A percentile compares a stretch with the other conserved stretches of the same genome.
phyloP scores from a whole-genome alignment of 2,888 invertebrate species.

The Tetrapedia diversipes region DNA sequence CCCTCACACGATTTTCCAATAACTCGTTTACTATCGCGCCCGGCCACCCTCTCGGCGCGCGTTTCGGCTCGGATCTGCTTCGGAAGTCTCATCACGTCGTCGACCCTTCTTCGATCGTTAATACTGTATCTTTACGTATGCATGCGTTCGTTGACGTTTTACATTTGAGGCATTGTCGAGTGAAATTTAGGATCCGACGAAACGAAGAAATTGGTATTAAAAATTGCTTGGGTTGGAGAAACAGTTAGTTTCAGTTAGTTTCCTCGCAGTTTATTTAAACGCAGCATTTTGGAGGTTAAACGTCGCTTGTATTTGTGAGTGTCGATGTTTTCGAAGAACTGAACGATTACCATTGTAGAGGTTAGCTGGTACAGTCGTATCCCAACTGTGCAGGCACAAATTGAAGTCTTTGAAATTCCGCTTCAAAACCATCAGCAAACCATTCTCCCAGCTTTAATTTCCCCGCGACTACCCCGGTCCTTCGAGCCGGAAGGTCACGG shows the following conservation, averaged over 20 bases:
- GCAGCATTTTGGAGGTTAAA: neutral
- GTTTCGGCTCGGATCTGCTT: slow-evolving; percentile 19
- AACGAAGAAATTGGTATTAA: too few relatives aligned
- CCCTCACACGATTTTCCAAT: slow-evolving; percentile 70
- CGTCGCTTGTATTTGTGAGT: too few relatives aligned
- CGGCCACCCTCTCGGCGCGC: slow-evolving; percentile 19
- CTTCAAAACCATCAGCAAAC: too few relatives aligned
- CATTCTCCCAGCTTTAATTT: slow-evolving; percentile 32
- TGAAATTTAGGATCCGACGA: too few relatives aligned
- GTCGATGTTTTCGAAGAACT: too few relatives aligned
- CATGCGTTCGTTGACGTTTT: too few relatives aligned
- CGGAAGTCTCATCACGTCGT: slow-evolving; percentile 61
- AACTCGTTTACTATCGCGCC: slow-evolving; percentile 60
- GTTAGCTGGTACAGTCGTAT: too few relatives aligned
- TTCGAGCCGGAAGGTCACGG: slow-evolving; percentile 62
- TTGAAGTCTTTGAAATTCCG: too few relatives aligned
- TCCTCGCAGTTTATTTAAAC: neutral
- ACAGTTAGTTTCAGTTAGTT: neutral
- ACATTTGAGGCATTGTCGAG: too few relatives aligned
- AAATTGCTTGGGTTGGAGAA: too few relatives aligned
- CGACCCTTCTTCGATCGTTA: slow-evolving; percentile 34
- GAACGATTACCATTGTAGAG: too few relatives aligned
- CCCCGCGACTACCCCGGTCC: slow-evolving; percentile 12
- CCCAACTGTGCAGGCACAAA: too few relatives aligned
- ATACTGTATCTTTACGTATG: slow-evolving; percentile 23